These are phyloP conservation scores for Osmoderma eremita DNA, from an alignment of 2,888 invertebrate species.

Conservation along the genomic window DNA sequence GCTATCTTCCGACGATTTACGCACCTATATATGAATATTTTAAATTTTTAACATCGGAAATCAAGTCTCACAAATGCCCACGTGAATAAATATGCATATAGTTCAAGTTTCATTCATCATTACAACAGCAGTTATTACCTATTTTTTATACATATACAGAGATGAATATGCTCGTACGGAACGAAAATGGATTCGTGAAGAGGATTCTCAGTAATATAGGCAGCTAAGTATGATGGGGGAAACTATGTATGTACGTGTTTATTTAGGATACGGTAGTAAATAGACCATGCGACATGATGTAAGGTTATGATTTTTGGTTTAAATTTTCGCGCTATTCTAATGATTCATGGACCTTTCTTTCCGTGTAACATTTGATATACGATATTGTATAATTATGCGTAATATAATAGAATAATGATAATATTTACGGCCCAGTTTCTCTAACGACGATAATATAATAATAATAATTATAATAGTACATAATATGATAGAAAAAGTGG, in stretches of 20 bases:
- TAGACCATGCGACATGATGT: constrained; percentile 1
- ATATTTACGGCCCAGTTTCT: constrained; percentile 53
- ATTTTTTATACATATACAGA: constrained; percentile 45
- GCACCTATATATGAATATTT: constrained; percentile 17
- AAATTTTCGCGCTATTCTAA: constrained; percentile 61
- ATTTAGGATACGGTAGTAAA: constrained; percentile 16
- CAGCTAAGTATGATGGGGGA: constrained; percentile 1
- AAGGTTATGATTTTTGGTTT: constrained; percentile 43
- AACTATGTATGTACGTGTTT: constrained; percentile 15
- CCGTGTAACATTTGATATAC: constrained; percentile 42
- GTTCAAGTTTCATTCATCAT: constrained; percentile 61
- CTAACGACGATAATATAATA: constrained; percentile 7
- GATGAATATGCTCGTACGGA: constrained; percentile 46
- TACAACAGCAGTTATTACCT: constrained; percentile 63
- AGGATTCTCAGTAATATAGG: neutral
- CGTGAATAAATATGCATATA: constrained; percentile 27
- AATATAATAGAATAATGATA: constrained; percentile 30
- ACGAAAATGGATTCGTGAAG: constrained; percentile 14
- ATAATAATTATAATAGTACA: neutral
- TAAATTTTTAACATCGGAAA: constrained; percentile 22
- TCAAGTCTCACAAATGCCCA: constrained; percentile 40
- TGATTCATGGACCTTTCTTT: constrained; percentile 60
- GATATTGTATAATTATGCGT: constrained; percentile 19
- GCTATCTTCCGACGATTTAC: constrained; percentile 2
- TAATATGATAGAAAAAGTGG: neutral